phyloP scores from a whole-genome alignment of 2,797 vertebrate genomes.

The Chrysocyon brachyurus region DNA sequence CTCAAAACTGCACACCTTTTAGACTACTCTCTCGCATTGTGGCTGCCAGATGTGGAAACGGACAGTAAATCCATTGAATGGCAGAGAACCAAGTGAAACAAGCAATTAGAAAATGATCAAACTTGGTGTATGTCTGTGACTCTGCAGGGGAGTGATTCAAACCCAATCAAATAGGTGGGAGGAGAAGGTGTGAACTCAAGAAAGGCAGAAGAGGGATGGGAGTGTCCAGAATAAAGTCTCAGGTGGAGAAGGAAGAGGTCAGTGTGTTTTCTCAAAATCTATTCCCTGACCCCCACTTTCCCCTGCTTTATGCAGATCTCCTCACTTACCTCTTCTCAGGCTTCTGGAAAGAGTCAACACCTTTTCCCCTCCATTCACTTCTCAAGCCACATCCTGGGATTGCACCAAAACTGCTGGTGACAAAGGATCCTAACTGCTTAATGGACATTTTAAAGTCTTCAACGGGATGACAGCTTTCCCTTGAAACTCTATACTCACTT shows the following conservation, averaged over 20 bases:
- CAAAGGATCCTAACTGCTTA: not conserved
- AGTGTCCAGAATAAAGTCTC: not conserved
- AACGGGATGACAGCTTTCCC: not conserved
- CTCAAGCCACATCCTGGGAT: not conserved
- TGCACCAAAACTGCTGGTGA: not conserved
- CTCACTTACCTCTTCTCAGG: not conserved
- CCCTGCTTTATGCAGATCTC: not conserved
- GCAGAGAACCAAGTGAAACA: not conserved
- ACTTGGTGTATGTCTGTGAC: not conserved
- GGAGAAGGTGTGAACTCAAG: no score
- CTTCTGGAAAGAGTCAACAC: not conserved
- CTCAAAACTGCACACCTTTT: not conserved
- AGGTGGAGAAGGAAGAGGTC: not conserved
- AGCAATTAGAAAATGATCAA: constrained; percentile 27
- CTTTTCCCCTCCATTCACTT: not conserved
- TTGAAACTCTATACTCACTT: not conserved
- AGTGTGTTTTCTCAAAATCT: not conserved
- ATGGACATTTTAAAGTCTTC: not conserved
- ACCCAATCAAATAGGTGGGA: not conserved
- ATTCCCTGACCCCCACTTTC: not conserved
- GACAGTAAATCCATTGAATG: not conserved
- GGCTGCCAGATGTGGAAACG: not conserved
- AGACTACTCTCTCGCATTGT: not conserved
- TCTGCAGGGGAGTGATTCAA: not conserved
- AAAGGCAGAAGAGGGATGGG: not conserved